Conservation (phyloP, 2,888 invertebrate species). For the Spodoptera littoralis region DNA sequence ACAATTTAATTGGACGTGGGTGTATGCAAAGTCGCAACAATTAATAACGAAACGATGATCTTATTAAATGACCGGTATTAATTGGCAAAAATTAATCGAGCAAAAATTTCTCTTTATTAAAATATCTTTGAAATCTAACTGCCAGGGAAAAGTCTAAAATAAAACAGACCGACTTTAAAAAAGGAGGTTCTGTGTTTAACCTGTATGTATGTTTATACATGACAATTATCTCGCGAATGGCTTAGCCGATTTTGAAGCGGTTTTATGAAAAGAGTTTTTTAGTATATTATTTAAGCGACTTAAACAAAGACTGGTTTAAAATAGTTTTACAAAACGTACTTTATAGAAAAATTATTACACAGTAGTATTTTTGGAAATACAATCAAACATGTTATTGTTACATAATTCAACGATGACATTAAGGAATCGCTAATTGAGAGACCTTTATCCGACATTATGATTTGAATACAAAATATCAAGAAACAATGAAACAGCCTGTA, state of each 20-base stretch:
- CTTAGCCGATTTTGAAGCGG: too few relatives aligned
- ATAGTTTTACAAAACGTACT: too few relatives aligned
- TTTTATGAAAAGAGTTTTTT: too few relatives aligned
- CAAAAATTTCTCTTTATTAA: neutral
- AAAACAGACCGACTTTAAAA: too few relatives aligned
- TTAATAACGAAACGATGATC: constrained; percentile 25
- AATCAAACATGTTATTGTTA: constrained; percentile 8
- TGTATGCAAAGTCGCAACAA: constrained; percentile 46
- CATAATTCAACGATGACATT: constrained; percentile 66
- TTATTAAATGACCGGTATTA: constrained; percentile 30
- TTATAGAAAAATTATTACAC: too few relatives aligned
- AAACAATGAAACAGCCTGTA: constrained; percentile 79
- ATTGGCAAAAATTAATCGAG: constrained; percentile 31
- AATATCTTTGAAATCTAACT: neutral
- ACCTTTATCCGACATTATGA: constrained; percentile 70
- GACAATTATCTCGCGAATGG: too few relatives aligned
- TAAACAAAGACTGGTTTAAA: too few relatives aligned
- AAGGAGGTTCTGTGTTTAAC: too few relatives aligned
- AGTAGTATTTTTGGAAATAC: too few relatives aligned
- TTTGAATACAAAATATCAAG: constrained; percentile 68
- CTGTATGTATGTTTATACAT: too few relatives aligned
- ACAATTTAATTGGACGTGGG: constrained; percentile 43
- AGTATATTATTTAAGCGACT: too few relatives aligned
- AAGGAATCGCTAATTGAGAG: constrained; percentile 61
- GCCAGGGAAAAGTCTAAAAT: too few relatives aligned